A percentile compares a stretch with the other conserved stretches of the same genome.
phyloP scores from a whole-genome alignment of 2,113 vertebrate genomes.

The Numenius arquata region DNA sequence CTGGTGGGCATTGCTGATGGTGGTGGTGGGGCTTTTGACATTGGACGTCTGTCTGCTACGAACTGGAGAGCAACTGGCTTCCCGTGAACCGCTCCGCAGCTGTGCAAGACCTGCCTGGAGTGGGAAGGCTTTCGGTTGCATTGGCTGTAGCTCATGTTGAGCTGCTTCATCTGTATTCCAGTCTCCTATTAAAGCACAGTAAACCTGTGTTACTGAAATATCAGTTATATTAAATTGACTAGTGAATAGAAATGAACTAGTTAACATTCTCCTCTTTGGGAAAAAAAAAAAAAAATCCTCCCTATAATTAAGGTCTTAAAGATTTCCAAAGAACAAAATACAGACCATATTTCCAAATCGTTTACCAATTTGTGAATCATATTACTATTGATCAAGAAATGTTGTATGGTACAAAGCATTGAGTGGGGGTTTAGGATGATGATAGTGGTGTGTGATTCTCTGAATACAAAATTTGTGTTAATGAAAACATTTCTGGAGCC shows the following conservation, averaged over 20 bases:
- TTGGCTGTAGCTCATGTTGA: neutral
- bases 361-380: neutral
- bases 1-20: neutral
- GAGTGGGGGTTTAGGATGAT: neutral
- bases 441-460: neutral
- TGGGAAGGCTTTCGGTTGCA: neutral
- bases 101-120: neutral
- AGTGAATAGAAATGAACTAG: neutral
- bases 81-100: fast-evolving
- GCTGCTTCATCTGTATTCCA: neutral
- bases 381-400: neutral
- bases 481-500: conserved; percentile 6
- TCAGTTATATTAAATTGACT: neutral
- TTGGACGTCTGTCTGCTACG: neutral
- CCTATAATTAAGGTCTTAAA: neutral
- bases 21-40: neutral
- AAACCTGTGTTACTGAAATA: neutral
- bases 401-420: neutral
- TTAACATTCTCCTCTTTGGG: neutral
- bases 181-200: neutral
- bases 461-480: neutral
- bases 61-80: neutral
- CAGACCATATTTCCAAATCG: neutral
- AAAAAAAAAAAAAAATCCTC: neutral
- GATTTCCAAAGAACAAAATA: neutral